phyloP scores from a whole-genome alignment of 2,113 vertebrate genomes.

The Cyprinodon tularosa region DNA sequence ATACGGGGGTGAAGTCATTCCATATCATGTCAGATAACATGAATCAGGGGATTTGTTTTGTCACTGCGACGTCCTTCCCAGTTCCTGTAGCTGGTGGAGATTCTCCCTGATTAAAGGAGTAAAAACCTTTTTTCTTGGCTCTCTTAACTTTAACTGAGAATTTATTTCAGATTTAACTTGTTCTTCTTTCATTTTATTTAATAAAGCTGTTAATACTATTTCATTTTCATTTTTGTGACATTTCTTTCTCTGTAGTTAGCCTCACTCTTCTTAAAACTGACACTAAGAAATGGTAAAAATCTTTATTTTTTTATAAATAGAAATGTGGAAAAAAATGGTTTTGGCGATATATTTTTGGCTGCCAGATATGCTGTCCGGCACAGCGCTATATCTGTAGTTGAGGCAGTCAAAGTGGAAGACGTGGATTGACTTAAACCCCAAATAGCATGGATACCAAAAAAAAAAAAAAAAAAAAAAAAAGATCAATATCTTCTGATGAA shows the following conservation, averaged over 20 bases:
- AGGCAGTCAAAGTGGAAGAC: no score
- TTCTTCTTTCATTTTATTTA: not conserved
- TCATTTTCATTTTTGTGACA: not conserved
- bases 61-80: not conserved
- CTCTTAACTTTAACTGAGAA: not conserved
- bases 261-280: not conserved
- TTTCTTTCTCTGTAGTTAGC: not conserved
- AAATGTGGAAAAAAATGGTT: not conserved
- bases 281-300: not conserved
- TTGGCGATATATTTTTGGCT: no score
- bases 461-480: no score
- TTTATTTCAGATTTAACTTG: not conserved
- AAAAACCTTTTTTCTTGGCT: not conserved
- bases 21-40: conserved; percentile 28
- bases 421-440: no score
- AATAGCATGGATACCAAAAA: no score
- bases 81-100: conserved; percentile 19
- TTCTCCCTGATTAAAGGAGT: conserved; percentile 5
- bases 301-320: not conserved
- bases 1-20: conserved; percentile 30
- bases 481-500: no score
- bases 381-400: no score
- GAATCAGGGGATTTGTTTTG: conserved; percentile 18
- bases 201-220: not conserved
- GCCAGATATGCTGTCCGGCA: no score